Evolutionary conservation across 2,113 vertebrate genomes (phyloP).

Genomic region (Pampusana beccarii): DNA sequence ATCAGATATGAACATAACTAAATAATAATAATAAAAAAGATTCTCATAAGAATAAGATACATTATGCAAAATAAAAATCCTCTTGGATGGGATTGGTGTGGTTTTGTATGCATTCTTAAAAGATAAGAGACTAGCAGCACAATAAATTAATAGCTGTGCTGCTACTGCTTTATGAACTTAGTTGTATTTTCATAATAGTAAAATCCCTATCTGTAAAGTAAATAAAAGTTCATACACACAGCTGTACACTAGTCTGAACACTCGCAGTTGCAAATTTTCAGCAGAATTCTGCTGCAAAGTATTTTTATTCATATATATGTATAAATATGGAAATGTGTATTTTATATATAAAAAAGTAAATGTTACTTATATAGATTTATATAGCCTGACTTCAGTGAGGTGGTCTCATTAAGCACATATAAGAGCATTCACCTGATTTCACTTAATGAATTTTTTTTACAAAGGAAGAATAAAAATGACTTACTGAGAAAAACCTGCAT

Average conservation of each 20-base stretch:
- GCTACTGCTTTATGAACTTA: background rate
- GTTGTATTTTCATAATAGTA: background rate
- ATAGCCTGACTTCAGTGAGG: background rate
- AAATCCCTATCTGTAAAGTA: background rate
- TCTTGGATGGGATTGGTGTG: background rate
- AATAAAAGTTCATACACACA: background rate
- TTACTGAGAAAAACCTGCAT: background rate
- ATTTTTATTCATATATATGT: background rate
- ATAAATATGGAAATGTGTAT: background rate
- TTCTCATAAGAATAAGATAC: background rate
- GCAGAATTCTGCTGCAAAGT: background rate
- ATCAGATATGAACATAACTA: conserved; percentile 94
- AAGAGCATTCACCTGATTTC: background rate
- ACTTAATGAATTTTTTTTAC: background rate
- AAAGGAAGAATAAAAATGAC: background rate
- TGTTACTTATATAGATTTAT: background rate
- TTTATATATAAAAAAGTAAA: background rate
- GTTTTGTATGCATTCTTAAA: background rate
- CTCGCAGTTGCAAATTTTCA: background rate
- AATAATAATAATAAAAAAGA: background rate
- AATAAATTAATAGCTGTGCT: background rate
- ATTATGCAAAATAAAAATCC: background rate
- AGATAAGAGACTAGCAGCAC: background rate
- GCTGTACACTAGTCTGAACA: background rate
- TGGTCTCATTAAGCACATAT: background rate